phyloP scores from a whole-genome alignment of 2,113 vertebrate species.

The Amphiprion percula region DNA sequence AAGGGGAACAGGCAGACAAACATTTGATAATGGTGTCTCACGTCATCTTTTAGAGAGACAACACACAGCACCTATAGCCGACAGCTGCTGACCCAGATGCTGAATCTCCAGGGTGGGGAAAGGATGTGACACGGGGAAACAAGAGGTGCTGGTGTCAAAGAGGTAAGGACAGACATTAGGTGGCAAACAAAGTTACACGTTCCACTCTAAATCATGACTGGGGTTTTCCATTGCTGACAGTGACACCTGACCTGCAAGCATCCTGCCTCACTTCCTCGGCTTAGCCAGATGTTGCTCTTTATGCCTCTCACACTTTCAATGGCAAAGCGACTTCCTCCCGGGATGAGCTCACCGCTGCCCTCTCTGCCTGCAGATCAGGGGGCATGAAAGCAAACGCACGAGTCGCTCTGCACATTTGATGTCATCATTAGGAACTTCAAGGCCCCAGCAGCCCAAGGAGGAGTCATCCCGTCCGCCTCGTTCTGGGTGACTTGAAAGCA shows the following conservation, averaged over 20 bases:
- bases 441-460: conserved; percentile 33
- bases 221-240: conserved; percentile 63
- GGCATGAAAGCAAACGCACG: conserved; percentile 25
- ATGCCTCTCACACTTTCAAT: conserved; percentile 49
- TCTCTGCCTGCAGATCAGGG: conserved; percentile 50
- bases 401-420: conserved; percentile 57
- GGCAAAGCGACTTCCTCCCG: conserved; percentile 69
- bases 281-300: conserved; percentile 72
- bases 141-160: conserved; percentile 56
- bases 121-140: conserved; percentile 67
- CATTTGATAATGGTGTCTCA: conserved; percentile 53
- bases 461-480: conserved; percentile 47
- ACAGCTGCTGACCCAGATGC: conserved; percentile 71
- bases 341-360: conserved; percentile 70
- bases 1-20: conserved; percentile 58
- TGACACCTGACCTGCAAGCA: conserved; percentile 74
- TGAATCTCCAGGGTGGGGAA: conserved; percentile 46
- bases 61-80: conserved; percentile 43
- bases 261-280: conserved; percentile 69
- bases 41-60: conserved; percentile 49
- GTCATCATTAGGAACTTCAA: conserved; percentile 70
- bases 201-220: conserved; percentile 42
- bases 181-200: conserved; percentile 12
- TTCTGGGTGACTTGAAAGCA: conserved; percentile 72
- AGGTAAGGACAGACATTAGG: conserved; percentile 45